Conservation (phyloP, 2,113 vertebrate genomes). For the Mustela nigripes region DNA sequence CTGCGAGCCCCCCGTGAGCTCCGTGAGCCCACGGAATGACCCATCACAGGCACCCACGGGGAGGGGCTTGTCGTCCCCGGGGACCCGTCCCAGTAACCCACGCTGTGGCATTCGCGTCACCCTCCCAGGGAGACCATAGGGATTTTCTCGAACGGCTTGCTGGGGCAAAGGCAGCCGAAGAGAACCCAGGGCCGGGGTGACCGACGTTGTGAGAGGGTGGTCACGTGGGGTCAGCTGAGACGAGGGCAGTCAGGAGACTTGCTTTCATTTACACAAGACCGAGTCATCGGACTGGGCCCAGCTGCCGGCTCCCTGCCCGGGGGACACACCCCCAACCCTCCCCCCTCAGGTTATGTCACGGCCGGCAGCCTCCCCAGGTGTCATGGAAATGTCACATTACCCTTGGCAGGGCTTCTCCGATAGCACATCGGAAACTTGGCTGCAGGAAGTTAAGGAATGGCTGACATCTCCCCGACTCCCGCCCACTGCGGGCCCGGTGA, state of each 20-base stretch:
- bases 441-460: neutral
- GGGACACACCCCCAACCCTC: neutral
- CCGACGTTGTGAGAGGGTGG: neutral
- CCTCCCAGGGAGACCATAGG: rapidly evolving
- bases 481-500: neutral
- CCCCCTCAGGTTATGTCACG: neutral
- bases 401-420: conserved; percentile 51
- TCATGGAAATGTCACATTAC: conserved; percentile 77
- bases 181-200: neutral
- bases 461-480: neutral
- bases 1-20: neutral
- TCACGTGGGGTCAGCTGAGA: neutral
- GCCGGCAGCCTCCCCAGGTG: neutral
- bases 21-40: rapidly evolving
- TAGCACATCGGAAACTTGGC: conserved; percentile 60
- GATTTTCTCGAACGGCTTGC: neutral
- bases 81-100: rapidly evolving
- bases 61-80: neutral
- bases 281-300: neutral
- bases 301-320: neutral
- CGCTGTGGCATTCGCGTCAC: rapidly evolving
- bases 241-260: conserved; percentile 34
- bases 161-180: neutral
- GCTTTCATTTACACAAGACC: conserved; percentile 61
- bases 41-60: rapidly evolving